Evolutionary conservation across 2,797 vertebrate genomes (phyloP).

Genomic region (Mastacembelus armatus): DNA sequence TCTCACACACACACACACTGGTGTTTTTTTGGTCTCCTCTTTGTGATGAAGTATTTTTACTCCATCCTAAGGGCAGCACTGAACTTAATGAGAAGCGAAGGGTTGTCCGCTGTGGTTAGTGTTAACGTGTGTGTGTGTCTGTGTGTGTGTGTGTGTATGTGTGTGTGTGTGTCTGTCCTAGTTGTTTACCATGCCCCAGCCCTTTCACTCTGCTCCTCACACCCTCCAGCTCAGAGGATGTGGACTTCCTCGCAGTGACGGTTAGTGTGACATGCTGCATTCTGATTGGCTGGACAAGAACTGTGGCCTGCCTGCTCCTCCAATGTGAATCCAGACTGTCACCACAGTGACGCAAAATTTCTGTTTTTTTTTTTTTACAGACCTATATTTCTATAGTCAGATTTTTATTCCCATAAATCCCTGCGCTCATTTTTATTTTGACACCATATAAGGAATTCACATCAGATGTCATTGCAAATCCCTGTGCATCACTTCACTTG

Average conservation of each 20-base stretch:
- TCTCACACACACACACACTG: constrained; percentile 16
- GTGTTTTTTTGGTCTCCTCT: constrained; percentile 51
- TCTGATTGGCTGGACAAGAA: constrained; percentile 53
- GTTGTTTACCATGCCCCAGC: constrained; percentile 64
- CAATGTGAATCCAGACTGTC: constrained; percentile 36
- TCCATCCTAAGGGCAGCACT: constrained; percentile 69
- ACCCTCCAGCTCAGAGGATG: constrained; percentile 57
- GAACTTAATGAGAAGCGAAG: constrained; percentile 80
- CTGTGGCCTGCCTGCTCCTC: constrained; percentile 20
- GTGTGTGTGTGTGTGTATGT: constrained; percentile 21
- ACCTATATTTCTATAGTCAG: constrained; percentile 7
- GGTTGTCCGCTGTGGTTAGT: constrained; percentile 80
- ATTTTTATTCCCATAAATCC: constrained; percentile 21
- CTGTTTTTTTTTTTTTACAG: constrained; percentile 29
- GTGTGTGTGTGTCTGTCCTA: constrained; percentile 57
- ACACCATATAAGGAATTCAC: constrained; percentile 45
- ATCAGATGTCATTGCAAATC: constrained; percentile 29
- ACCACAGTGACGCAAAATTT: constrained; percentile 51
- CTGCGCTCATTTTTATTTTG: constrained; percentile 9
- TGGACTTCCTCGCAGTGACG: constrained; percentile 27
- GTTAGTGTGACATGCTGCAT: constrained; percentile 27
- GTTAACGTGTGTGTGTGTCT: constrained; percentile 41
- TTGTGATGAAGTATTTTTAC: constrained; percentile 74
- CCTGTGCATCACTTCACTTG: constrained; percentile 1
- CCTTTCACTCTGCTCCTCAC: constrained; percentile 60